Evolutionary conservation across 2,888 invertebrate genomes (phyloP), one percentile per base, ranked within the genome.

Genomic region (Trimorus sp.): DNA sequence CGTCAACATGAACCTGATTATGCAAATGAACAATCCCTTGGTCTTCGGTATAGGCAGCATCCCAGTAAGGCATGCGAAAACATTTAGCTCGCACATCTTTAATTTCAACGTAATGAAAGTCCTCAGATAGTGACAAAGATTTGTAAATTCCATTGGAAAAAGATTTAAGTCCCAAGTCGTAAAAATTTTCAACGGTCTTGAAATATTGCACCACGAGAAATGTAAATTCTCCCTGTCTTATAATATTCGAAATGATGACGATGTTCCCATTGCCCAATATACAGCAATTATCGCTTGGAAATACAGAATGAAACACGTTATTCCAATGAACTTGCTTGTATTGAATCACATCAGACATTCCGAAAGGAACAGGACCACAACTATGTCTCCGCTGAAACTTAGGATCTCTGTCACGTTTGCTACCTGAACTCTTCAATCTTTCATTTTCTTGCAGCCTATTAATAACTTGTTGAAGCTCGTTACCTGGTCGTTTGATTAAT

Each of bases 281-380:
- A 42, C 63, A 63, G 26, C 63, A 63, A 37, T 63, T 63, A 63
- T 63, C 36, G 11, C 9, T 45, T 48, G 48, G 49, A 49, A 1
- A 63, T 0, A 48, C 45, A 26, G 63, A 63, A 7, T n/a, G 6
- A n/a, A 42, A 62, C 2, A 60, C 12, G 49, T 37, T 14, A 1
- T 63, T 16, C n/a, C 1, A 48, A 12, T 63, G 36, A 48, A 14
- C 49, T 26, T 63, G 42, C 37, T 7, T 56, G 37, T 56, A 56
- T 56, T 36, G 56, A 8, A 37, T n/a, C 12, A 56, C 36, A 9
- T 56, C n/a, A 12, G 37, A 36, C 56, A 56, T 37, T 36, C 9
- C 36, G n/a, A 6, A 12, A 56, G 37, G n/a, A 37, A 36, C 6
- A 12, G 37, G 37, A 37, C 56, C 56, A 56, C 37, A 11, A n/a